Base-by-base conservation (phyloP, 1,140 invertebrate genomes). In the Panagrolaimus sp. region DNA sequence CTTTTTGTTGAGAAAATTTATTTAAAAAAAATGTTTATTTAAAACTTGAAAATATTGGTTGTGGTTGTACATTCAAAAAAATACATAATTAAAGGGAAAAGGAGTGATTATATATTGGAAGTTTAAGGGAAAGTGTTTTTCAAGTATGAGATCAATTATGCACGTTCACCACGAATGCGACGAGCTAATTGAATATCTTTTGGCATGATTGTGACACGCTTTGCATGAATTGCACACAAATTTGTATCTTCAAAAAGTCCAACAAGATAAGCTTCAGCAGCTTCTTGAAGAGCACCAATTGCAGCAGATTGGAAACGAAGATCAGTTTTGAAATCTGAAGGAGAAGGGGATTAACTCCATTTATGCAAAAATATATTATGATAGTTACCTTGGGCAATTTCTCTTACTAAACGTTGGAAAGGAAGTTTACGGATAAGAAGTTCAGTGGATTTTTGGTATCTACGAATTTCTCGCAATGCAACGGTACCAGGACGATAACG, bases 271-370 rank as follows among this genome's bases (percentile, higher is more conserved):
- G 74, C 71, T 69, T 85, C 84, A 12, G 79, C 70, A 14, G 83
- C 84, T 72, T 84, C 83, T 63, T 75, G 72, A 44, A 91, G 83
- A 62, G 90, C 90, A 48, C 88, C 88, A 71, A 91, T 89, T 14
- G 90, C 90, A 12, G 89, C 88, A 74, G 88, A 90, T 82, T 91
- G 90, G 84, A 91, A 91, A 82, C 90, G 87, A 28, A 91, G 79
- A 83, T 91, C 90, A 28, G 89, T 89, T 77, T 87, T 87, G 83
- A 86, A 87, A 84, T 91, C 90, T 38, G 7, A 38, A 38, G 32
- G 7, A 38, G 7, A 38, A 4, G 32, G n/a, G n/a, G n/a, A n/a
- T n/a, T n/a, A n/a, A n/a, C n/a, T n/a, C 7, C 7, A 38, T 38
- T 4, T 38, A 38, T 38, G 32, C 7, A 38, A 38, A 4, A 4